Evolutionary conservation across 2,888 invertebrate species (phyloP).

Genomic region (Mesorhabditis sp.): DNA sequence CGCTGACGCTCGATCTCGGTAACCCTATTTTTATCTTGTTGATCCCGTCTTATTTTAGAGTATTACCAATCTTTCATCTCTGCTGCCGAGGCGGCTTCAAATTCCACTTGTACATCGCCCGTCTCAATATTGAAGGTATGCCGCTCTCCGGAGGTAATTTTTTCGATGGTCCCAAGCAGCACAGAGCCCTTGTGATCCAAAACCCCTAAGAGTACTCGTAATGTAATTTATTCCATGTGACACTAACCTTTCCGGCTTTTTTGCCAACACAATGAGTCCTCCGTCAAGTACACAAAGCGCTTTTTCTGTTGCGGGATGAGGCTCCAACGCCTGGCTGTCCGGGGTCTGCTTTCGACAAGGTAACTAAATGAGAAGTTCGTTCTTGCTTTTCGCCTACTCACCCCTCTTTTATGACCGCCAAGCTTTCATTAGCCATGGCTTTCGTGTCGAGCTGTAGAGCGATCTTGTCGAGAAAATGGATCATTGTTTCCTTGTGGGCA

Average conservation of each 20-base stretch:
- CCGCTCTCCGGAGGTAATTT: slow-evolving; percentile 39
- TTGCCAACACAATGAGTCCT: slow-evolving; percentile 46
- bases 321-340: slow-evolving; percentile 20
- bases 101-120: slow-evolving; percentile 35
- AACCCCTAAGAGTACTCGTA: slow-evolving; percentile 13
- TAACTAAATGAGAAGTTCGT: slow-evolving; percentile 16
- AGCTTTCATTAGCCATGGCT: slow-evolving; percentile 16
- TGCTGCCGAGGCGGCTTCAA: slow-evolving; percentile 42
- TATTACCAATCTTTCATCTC: slow-evolving; percentile 52
- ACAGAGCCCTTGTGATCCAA: slow-evolving; percentile 35
- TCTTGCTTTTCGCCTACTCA: slow-evolving; percentile 7
- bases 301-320: slow-evolving; percentile 44
- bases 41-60: background rate
- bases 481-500: slow-evolving; percentile 44
- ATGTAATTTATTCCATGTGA: background rate
- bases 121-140: slow-evolving; percentile 38
- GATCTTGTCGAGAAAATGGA: slow-evolving; percentile 46
- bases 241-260: slow-evolving; percentile 30
- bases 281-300: slow-evolving; percentile 40
- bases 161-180: slow-evolving; percentile 31
- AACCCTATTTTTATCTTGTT: slow-evolving; percentile 8
- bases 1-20: slow-evolving; percentile 13
- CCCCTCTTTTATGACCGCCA: slow-evolving; percentile 35
- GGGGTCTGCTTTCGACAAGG: slow-evolving; percentile 29
- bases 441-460: slow-evolving; percentile 19